Evolutionary conservation across 2,888 invertebrate genomes (phyloP).

Genomic region (Anorthoa munda): DNA sequence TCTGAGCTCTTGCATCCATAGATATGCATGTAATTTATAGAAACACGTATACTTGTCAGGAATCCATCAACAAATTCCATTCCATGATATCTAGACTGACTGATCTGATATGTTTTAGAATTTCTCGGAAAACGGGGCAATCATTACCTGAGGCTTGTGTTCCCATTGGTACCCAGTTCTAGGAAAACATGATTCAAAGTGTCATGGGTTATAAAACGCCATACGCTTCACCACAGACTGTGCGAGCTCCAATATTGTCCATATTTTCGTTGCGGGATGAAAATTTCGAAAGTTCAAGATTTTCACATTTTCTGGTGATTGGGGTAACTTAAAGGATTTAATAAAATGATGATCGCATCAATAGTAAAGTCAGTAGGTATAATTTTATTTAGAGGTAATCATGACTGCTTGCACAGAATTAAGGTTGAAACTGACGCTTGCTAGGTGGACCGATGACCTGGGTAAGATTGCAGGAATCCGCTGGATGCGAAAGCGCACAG

Average conservation of each 20-base stretch:
- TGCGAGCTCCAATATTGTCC: conserved; percentile 8
- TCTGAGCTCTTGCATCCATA: not conserved
- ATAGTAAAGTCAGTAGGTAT: not conserved
- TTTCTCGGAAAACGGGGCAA: not conserved
- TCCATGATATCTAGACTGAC: not conserved
- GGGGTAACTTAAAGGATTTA: not conserved
- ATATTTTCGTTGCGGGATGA: not conserved
- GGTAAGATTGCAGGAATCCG: too few species aligned
- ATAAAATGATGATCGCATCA: not conserved
- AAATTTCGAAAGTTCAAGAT: not conserved
- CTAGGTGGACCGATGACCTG: too few species aligned
- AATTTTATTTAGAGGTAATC: too few species aligned
- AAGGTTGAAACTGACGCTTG: too few species aligned
- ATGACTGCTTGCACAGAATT: too few species aligned
- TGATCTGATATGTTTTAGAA: not conserved
- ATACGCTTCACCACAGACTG: not conserved
- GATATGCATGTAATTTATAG: not conserved
- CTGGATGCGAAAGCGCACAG: too few species aligned
- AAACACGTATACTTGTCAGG: not conserved
- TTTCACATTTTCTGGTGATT: not conserved
- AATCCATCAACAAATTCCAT: not conserved
- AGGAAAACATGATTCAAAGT: conserved; percentile 1
- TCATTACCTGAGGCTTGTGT: not conserved
- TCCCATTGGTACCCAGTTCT: not conserved
- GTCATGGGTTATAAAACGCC: not conserved